A percentile compares a stretch with the other conserved stretches of the same genome.
phyloP scores from a whole-genome alignment of 1,140 invertebrate genomes.

The Dendroctonus ponderosae region DNA sequence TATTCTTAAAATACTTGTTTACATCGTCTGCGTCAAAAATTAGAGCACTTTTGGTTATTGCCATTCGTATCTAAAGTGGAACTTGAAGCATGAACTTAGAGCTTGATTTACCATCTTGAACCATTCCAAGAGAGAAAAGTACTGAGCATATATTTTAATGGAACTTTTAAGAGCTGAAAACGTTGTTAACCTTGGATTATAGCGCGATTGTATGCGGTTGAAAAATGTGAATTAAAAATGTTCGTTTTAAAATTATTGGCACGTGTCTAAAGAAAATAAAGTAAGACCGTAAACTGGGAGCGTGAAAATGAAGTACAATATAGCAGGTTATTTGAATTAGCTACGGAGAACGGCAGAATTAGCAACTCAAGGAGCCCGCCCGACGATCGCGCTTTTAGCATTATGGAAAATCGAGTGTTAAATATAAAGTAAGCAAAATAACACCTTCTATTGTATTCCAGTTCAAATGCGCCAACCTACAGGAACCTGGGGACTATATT shows the following conservation, averaged over 20 bases:
- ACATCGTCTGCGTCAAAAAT: too few species aligned
- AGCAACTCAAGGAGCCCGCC: slow-evolving; percentile 14
- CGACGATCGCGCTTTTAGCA: slow-evolving; percentile 4
- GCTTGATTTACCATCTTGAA: too few species aligned
- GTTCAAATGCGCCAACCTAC: slow-evolving; percentile 21
- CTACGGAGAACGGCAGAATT: slow-evolving; percentile 14
- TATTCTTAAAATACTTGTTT: too few species aligned
- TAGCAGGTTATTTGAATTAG: slow-evolving; percentile 20
- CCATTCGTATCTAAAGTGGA: too few species aligned
- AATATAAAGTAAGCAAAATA: slow-evolving; percentile 32
- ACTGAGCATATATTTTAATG: too few species aligned
- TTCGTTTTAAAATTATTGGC: background rate
- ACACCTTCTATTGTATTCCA: slow-evolving; percentile 38
- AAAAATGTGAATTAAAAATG: too few species aligned
- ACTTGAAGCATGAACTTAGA: too few species aligned
- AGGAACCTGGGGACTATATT: slow-evolving; percentile 32
- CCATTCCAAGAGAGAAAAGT: too few species aligned
- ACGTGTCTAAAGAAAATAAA: background rate
- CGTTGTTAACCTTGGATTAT: too few species aligned
- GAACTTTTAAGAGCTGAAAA: too few species aligned
- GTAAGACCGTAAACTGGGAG: slow-evolving; percentile 4
- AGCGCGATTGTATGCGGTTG: too few species aligned
- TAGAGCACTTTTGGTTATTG: too few species aligned
- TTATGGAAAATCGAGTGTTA: slow-evolving; percentile 30
- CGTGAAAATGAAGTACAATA: slow-evolving; percentile 11